Evolutionary conservation across 2,113 vertebrate genomes (phyloP), one percentile per base, ranked within the genome.

Genomic region (Nothobranchius furzeri): DNA sequence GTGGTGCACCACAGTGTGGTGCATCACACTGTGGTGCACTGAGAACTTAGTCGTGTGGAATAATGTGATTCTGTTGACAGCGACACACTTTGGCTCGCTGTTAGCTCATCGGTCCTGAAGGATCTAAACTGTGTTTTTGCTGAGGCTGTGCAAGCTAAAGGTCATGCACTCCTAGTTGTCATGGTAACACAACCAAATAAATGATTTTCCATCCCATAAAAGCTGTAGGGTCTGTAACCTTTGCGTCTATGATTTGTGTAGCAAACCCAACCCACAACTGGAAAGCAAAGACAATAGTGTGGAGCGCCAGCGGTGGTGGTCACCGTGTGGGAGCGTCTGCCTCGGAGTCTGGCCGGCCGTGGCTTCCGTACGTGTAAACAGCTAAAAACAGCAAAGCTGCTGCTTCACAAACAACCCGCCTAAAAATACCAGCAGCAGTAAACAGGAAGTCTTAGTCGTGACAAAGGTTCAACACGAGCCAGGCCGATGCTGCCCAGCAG

Each of bases 361-460:
- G 55, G 64, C 49, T 51, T 79, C 45, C n/a, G 30, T 37, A 53
- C 59, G 57, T 64, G 20, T 20, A 70, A 35, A 78, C 42, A 51
- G 17, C 13, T 46, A 75, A 86, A 64, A 56, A 60, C 66, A 59
- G 45, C 36, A 64, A 79, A 25, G 60, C 43, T 75, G 73, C 47
- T 56, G 70, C 52, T 64, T 72, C 35, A 81, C 74, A 83, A 76
- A 83, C 60, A 78, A 76, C 53, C 45, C 24, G 43, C 62, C 74
- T 75, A 85, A 82, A 83, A 76, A 86, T 83, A 82, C 43, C 52
- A 46, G 6, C 40, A 47, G 9, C 20, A 71, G 76, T 76, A 82
- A 86, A 87, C 86, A 87, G 85, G 76, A 88, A 87, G 76, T 84
- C 51, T 53, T 56, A 68, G 64, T 76, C 20, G 9, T 85, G 78